These are phyloP conservation scores for Anguilla japonica DNA, from an alignment of 2,113 vertebrate species.

Conservation along the genomic window DNA sequence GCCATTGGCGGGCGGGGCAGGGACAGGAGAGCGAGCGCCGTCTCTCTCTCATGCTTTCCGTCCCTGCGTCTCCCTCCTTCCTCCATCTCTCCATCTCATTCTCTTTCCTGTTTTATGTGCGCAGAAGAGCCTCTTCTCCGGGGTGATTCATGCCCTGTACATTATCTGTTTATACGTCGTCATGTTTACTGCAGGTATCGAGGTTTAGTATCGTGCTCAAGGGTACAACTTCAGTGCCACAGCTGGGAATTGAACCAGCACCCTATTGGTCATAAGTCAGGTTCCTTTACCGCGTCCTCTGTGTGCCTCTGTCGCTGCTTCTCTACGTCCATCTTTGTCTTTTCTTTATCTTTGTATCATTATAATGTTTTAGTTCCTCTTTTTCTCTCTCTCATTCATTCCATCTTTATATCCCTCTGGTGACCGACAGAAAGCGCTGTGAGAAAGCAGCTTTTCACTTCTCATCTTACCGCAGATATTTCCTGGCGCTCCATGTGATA, in stretches of 20 bases:
- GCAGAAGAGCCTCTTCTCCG: background rate
- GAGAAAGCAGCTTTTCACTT: background rate
- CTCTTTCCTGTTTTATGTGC: background rate
- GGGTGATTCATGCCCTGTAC: background rate
- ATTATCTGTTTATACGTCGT: background rate
- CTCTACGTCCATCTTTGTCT: background rate
- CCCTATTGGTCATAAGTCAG: no score
- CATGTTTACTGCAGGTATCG: background rate
- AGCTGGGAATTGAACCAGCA: background rate
- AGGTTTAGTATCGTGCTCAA: background rate
- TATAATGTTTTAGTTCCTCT: conserved; percentile 38
- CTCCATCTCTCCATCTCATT: background rate
- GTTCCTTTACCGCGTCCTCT: background rate
- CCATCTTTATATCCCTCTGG: background rate
- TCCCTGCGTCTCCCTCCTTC: background rate
- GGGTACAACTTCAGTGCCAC: background rate
- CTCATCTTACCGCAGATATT: background rate
- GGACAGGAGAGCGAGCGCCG: no score
- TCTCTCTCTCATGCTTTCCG: background rate
- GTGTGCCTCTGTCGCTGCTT: conserved; percentile 20
- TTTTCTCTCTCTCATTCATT: background rate
- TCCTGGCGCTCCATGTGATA: background rate
- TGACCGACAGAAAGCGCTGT: background rate
- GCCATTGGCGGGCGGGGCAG: background rate
- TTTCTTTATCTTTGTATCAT: conserved; percentile 31